phyloP scores from a whole-genome alignment of 2,888 invertebrate species.

The Drosophila setosimentum region DNA sequence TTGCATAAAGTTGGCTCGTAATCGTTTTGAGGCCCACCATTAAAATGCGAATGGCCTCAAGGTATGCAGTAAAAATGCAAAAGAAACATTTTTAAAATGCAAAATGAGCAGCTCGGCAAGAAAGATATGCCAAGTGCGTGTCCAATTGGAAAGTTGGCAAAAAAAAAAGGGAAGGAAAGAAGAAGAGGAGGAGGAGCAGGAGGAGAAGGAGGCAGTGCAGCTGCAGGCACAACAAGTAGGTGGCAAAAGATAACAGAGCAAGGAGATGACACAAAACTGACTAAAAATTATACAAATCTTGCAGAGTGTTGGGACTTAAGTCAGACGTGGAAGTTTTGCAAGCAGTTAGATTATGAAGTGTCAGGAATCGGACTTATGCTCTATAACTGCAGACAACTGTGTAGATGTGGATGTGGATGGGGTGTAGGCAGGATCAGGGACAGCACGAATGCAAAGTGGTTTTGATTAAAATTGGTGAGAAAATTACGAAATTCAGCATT shows the following conservation, averaged over 20 bases:
- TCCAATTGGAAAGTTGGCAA: slow-evolving; percentile 32
- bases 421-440: not conserved
- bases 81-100: slow-evolving; percentile 6
- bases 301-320: slow-evolving; percentile 22
- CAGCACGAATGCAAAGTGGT: not conserved
- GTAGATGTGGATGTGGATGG: no score
- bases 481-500: not conserved
- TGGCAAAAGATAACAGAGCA: slow-evolving; percentile 22
- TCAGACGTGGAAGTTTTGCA: slow-evolving; percentile 17
- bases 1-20: slow-evolving; percentile 14
- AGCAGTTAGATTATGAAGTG: slow-evolving; percentile 16
- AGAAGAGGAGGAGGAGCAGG: not conserved
- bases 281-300: slow-evolving; percentile 25
- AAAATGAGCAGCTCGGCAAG: slow-evolving; percentile 27
- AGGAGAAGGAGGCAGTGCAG: not conserved
- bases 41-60: slow-evolving; percentile 44
- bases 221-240: slow-evolving; percentile 10
- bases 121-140: slow-evolving; percentile 43
- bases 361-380: not conserved
- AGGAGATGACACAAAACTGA: slow-evolving; percentile 34
- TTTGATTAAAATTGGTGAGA: not conserved
- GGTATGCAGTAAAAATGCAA: slow-evolving; percentile 20
- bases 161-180: not conserved
- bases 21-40: slow-evolving; percentile 17
- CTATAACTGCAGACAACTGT: not conserved